Evolutionary conservation across 2,113 vertebrate genomes (phyloP).

Genomic region (Zootoca vivipara): DNA sequence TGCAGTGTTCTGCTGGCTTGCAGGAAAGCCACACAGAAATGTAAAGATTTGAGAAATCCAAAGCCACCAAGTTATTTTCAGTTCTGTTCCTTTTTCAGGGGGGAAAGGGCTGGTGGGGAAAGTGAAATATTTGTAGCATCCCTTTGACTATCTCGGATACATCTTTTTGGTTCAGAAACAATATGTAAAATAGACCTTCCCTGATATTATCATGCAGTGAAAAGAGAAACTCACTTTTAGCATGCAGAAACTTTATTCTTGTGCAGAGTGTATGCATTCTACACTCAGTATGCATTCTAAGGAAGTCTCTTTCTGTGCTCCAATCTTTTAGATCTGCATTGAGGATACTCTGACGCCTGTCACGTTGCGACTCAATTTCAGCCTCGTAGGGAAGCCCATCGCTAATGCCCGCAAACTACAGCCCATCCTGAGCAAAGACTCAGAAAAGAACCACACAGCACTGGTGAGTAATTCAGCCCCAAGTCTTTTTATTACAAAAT

Average conservation of each 20-base stretch:
- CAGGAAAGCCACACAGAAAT: neutral
- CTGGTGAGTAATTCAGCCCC: neutral
- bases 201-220: neutral
- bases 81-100: neutral
- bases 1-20: neutral
- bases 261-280: neutral
- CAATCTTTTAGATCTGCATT: conserved; percentile 48
- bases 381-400: conserved; percentile 31
- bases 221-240: neutral
- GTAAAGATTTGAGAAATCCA: neutral
- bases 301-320: neutral
- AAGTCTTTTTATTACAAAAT: neutral
- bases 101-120: too few species aligned
- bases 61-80: neutral
- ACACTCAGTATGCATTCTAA: neutral
- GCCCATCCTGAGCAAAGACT: conserved; percentile 50
- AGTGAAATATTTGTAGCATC: neutral
- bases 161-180: neutral
- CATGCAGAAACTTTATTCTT: neutral
- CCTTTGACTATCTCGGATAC: too few species aligned
- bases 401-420: neutral
- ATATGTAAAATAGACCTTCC: neutral
- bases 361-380: conserved; percentile 54
- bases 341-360: conserved; percentile 61
- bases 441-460: neutral